Conservation (phyloP, 2,888 invertebrate genomes). For the Drosophila mercatorum region DNA sequence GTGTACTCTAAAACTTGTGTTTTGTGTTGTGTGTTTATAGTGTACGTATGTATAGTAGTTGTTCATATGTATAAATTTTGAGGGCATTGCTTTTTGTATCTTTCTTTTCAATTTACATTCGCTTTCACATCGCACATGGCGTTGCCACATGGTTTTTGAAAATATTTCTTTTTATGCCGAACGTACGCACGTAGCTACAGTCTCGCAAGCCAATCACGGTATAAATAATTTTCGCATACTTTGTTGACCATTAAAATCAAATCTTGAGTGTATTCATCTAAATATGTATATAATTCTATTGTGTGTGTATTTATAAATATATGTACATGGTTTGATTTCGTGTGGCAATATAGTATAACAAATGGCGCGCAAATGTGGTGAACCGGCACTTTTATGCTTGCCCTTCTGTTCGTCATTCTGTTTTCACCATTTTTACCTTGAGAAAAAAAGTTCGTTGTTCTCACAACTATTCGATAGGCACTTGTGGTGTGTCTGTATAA, state of each 20-base stretch:
- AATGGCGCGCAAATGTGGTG: constrained; percentile 77
- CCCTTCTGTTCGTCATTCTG: constrained; percentile 34
- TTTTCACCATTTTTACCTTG: constrained; percentile 63
- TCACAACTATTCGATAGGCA: constrained; percentile 55
- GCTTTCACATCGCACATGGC: constrained; percentile 72
- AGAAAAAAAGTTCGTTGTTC: constrained; percentile 76
- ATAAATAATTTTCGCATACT: constrained; percentile 8
- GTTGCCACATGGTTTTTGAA: constrained; percentile 69
- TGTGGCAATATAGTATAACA: constrained; percentile 45
- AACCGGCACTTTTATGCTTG: constrained; percentile 70
- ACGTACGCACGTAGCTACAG: constrained; percentile 37
- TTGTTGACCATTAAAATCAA: constrained; percentile 1
- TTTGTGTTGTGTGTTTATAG: constrained; percentile 16
- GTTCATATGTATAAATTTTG: constrained; percentile 45
- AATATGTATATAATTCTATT: background rate
- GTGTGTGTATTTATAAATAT: background rate
- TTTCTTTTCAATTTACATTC: constrained; percentile 67
- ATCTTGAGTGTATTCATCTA: too few relatives aligned
- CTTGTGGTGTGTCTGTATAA: constrained; percentile 42
- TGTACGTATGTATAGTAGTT: constrained; percentile 20
- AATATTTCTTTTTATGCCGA: constrained; percentile 4
- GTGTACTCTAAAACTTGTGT: constrained; percentile 28
- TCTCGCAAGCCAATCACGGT: constrained; percentile 29
- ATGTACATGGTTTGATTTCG: background rate
- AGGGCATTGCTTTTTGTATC: constrained; percentile 73